Evolutionary conservation across 2,113 vertebrate genomes (phyloP), one percentile per base, ranked within the genome.

Genomic region (Sakesphorus luctuosus): DNA sequence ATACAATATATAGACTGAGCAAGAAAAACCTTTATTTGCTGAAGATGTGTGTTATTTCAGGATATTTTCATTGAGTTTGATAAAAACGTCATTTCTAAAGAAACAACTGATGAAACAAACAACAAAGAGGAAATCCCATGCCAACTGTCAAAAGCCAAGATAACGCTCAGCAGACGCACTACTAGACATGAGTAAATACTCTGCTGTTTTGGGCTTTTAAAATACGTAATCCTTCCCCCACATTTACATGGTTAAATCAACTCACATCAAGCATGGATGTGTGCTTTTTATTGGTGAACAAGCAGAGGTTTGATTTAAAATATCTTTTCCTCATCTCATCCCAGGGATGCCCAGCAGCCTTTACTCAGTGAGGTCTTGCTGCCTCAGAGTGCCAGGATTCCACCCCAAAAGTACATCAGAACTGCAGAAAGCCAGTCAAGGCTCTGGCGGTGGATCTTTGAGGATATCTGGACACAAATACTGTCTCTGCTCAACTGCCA

Each of bases 61-160:
- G 61, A n/a, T 92, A 71, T 74, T 91, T 91, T 86, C 24, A 68
- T 62, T 43, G 81, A 86, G 29, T 16, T 75, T 77, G 72, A 74
- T 71, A 80, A 86, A 87, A 95, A 69, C 11, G 24, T 28, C 74
- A 94, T 97, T 94, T 93, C 93, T 94, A 89, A 86, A 88, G 93
- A 95, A 93, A 94, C 90, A 94, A 89, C 44, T 56, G 61, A 72
- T 75, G 31, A 66, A 93, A 73, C 26, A 87, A 94, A 84, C 63
- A 95, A 77, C 40, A 79, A 71, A 68, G 85, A 95, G 88, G 75
- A 94, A 92, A 90, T 83, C 36, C 61, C 59, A n/a, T 36, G n/a
- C 72, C 92, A 68, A 79, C 81, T 75, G 44, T 92, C 56, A 73
- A 74, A 86, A 96, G 76, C 55, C 82, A 92, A 84, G 76, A 90